Evolutionary conservation across 2,113 vertebrate genomes (phyloP), one percentile per base, ranked within the genome.

Genomic region (Pantherophis guttatus): DNA sequence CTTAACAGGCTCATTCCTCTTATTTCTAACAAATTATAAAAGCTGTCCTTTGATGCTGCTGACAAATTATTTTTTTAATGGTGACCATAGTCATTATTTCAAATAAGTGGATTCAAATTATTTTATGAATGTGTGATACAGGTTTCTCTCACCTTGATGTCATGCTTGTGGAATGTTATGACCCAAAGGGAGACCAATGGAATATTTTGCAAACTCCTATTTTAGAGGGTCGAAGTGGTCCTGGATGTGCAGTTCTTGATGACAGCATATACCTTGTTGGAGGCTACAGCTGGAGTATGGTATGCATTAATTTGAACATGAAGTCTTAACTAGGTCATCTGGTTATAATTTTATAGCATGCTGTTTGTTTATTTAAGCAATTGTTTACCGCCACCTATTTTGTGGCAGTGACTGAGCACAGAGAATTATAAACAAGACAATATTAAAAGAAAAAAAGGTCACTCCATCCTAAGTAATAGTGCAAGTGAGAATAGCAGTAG

Each of bases 281-380:
- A 23, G 99, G 99, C 95, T 99, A 99, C 97, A 99, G 99, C 97
- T 99, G 99, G 99, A 99, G 99, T 95, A 99, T 99, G 99, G 99
- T 99, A 97, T 3, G 97, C 97, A 62, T 62, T 90, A 44, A 81
- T 39, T 39, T 44, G 75, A 81, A 81, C 19, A 81, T 81, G 75
- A 44, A 88, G 87, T 93, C 86, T 81, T 93, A 89, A 88, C 0
- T 15, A 24, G 70, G 7, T 59, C 8, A 85, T 81, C 17, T 17
- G 6, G 44, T 33, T 87, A 2, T 55, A 23, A 55, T 86, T 90
- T 59, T 39, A 81, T 81, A 81, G 33, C 33, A 44, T 81, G 33
- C 33, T 44, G 33, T 81, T 39, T 81, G 21, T 81, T 44, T 81
- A 81, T 21, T 81, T 81, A 81, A 81, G 17, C 75, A 81, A 81